Evolutionary conservation across 2,888 invertebrate genomes (phyloP).

Genomic region (Leucozona laternaria): DNA sequence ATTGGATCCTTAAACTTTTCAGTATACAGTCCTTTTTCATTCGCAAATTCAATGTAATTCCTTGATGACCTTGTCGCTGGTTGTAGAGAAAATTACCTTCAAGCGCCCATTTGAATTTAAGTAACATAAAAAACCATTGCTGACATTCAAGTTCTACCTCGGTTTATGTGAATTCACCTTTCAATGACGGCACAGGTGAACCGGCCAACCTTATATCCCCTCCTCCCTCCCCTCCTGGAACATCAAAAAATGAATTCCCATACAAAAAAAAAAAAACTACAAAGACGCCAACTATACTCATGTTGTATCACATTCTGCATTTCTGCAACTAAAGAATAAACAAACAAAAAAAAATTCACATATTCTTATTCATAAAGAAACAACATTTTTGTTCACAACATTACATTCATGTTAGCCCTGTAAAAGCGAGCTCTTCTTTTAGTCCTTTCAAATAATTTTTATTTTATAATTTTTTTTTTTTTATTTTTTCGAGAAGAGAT

Average conservation of each 20-base stretch:
- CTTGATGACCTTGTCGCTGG: constrained; percentile 22
- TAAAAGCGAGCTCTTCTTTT: constrained; percentile 61
- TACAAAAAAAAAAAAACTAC: background rate
- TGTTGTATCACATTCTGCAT: constrained; percentile 20
- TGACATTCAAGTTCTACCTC: constrained; percentile 47
- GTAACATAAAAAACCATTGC: background rate
- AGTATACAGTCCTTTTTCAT: constrained; percentile 7
- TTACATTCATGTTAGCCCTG: constrained; percentile 47
- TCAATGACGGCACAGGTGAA: background rate
- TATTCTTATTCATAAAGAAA: constrained; percentile 66
- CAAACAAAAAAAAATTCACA: constrained; percentile 30
- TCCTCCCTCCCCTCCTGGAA: background rate
- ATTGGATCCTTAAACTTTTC: constrained; percentile 8
- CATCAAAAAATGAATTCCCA: constrained; percentile 46
- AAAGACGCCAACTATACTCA: background rate
- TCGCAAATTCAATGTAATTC: background rate
- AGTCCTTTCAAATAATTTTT: constrained; percentile 28
- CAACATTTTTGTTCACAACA: constrained; percentile 46
- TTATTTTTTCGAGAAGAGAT: constrained; percentile 1
- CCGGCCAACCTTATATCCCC: constrained; percentile 12
- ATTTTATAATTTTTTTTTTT: constrained; percentile 5
- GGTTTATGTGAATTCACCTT: constrained; percentile 2
- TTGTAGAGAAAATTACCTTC: background rate
- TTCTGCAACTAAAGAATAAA: constrained; percentile 33
- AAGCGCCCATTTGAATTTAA: constrained; percentile 5